Evolutionary conservation across 2,888 invertebrate genomes (phyloP), one percentile per base, ranked within the genome.

Genomic region (Willowsia nigromaculata): DNA sequence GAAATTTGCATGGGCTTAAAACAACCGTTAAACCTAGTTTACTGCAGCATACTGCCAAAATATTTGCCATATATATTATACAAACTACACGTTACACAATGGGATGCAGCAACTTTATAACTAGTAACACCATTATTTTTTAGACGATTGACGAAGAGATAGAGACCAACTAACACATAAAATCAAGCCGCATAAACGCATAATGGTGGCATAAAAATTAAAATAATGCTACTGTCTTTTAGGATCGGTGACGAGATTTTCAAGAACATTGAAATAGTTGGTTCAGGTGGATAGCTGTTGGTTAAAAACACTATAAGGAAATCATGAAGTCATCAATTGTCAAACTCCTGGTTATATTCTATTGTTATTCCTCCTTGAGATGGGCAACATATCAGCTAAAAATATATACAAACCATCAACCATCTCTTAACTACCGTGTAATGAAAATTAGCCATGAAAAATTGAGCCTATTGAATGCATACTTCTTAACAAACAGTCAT

Each of bases 21-120:
- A 65, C 65, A 65, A 65, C 65, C 65, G 65, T 65, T 65, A 65
- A 65, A 65, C 65, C 65, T 37, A 65, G 65, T n/a, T 65, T 65
- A 27, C 62, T 62, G 30, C n/a, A 30, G 27, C 18, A 37, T 18
- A n/a, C 18, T 65, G 65, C 65, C 65, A 65, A 65, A 37, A 62
- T 65, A 37, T 65, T 65, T 37, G 37, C 37, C 11, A 65, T 3
- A n/a, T n/a, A n/a, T n/a, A 37, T 65, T 65, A 6, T 65, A 65
- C 7, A 62, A 62, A 62, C 27, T 27, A 27, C 5, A 13, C 25
- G 11, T 65, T 33, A 65, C 18, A 65, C 65, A 65, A 37, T 65
- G 7, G 2, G 18, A 37, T 18, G 62, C 62, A 27, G 22, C n/a
- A n/a, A n/a, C n/a, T n/a, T n/a, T n/a, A 37, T 37, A 37, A n/a